Percentiles rank a stretch among this genome's conserved stretches.
Evolutionary conservation across 2,888 invertebrate species (phyloP).

Genomic region (Stegana nigrithorax): DNA sequence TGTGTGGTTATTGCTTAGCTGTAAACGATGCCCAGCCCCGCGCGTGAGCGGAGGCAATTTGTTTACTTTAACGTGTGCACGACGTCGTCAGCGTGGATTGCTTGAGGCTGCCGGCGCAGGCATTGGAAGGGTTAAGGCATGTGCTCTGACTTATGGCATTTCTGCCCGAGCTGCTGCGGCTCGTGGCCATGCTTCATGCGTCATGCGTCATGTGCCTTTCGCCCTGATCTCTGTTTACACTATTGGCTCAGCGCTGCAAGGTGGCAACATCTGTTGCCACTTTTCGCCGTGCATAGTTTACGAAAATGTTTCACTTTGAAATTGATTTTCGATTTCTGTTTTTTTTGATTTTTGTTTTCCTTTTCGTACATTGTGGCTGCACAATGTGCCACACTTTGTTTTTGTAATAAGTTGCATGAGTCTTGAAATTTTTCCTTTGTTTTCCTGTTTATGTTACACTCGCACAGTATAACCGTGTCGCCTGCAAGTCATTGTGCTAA

Average conservation of each 20-base stretch:
- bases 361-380: neutral
- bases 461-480: no score
- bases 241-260: slow-evolving; percentile 31
- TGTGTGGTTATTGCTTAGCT: no score
- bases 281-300: slow-evolving; percentile 21
- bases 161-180: neutral
- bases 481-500: neutral
- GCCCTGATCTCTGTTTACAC: neutral
- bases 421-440: slow-evolving; percentile 1
- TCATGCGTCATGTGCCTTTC: neutral
- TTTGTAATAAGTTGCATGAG: neutral
- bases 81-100: slow-evolving; percentile 6
- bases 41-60: slow-evolving; percentile 44
- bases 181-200: neutral
- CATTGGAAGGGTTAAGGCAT: slow-evolving; percentile 53
- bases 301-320: slow-evolving; percentile 28
- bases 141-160: slow-evolving; percentile 27
- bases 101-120: slow-evolving; percentile 29
- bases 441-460: no score
- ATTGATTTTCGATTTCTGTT: slow-evolving; percentile 52
- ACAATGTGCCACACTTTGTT: neutral
- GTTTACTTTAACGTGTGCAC: slow-evolving; percentile 25
- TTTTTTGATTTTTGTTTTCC: neutral
- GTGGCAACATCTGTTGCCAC: slow-evolving; percentile 56
- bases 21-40: no score